phyloP scores from a whole-genome alignment of 2,113 vertebrate species.

The Podarcis cretensis region DNA sequence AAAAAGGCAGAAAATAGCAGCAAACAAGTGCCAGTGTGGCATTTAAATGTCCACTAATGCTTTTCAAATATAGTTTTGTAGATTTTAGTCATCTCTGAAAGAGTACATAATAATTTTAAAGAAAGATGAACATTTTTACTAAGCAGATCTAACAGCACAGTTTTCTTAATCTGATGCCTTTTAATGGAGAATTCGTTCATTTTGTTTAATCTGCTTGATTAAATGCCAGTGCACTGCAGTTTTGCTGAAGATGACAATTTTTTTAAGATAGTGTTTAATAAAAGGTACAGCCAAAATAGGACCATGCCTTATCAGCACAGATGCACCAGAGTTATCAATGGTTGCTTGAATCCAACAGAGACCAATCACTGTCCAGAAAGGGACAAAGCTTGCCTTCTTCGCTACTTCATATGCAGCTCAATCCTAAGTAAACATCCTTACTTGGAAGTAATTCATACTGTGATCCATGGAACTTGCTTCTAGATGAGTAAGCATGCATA shows the following conservation, averaged over 20 bases:
- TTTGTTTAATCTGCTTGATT: slow-evolving; percentile 40
- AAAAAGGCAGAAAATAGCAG: slow-evolving; percentile 8
- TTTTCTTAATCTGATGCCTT: slow-evolving; percentile 35
- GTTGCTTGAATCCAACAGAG: too few species aligned
- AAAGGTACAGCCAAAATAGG: neutral
- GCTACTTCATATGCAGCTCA: too few species aligned
- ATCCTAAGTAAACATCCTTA: too few species aligned
- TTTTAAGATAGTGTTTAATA: neutral
- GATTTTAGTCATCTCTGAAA: neutral
- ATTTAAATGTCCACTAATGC: slow-evolving; percentile 59
- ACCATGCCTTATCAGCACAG: neutral
- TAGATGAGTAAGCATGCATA: too few species aligned
- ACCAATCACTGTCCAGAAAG: too few species aligned
- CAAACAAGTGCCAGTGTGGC: slow-evolving; percentile 46
- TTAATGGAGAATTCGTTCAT: slow-evolving; percentile 35
- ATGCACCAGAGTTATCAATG: neutral
- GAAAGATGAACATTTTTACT: slow-evolving; percentile 40
- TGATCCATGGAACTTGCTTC: too few species aligned
- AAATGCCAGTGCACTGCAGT: slow-evolving; percentile 15
- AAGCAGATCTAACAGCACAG: slow-evolving; percentile 34
- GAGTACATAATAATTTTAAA: slow-evolving; percentile 13
- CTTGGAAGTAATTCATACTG: too few species aligned
- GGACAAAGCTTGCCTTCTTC: too few species aligned
- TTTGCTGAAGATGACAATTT: slow-evolving; percentile 7
- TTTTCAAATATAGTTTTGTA: slow-evolving; percentile 43